phyloP scores from a whole-genome alignment of 35 echinoderm and acorn worm species.

The Heliocidaris tuberculata region DNA sequence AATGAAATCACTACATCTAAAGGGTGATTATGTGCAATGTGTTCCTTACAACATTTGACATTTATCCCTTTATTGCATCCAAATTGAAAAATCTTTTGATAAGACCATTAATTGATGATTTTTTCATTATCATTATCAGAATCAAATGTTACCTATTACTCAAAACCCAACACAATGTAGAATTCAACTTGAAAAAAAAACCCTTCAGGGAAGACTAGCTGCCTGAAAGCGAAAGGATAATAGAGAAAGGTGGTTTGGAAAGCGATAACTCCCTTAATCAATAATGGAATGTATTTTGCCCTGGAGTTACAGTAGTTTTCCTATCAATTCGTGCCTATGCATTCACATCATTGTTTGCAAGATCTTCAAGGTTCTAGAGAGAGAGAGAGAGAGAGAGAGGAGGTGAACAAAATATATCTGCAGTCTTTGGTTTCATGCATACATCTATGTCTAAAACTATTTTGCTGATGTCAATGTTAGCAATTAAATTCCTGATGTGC shows the following conservation, averaged over 20 bases:
- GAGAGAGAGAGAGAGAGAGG: background rate
- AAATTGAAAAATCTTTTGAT: too few species aligned
- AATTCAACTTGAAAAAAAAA: background rate
- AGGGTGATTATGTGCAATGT: too few species aligned
- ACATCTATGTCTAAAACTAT: too few species aligned
- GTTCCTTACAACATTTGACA: too few species aligned
- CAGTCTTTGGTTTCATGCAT: too few species aligned
- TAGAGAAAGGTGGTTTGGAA: background rate
- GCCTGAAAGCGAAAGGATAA: background rate
- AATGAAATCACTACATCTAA: too few species aligned
- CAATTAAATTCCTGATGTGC: too few species aligned
- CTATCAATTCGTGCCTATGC: background rate
- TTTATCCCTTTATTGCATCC: too few species aligned
- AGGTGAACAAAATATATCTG: background rate
- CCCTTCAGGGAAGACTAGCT: background rate
- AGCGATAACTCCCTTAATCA: conserved; percentile 1
- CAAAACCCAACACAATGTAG: background rate
- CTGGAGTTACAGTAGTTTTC: background rate
- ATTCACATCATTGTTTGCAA: background rate
- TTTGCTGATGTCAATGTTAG: too few species aligned
- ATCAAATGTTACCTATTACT: too few species aligned
- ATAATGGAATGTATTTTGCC: conserved; percentile 5
- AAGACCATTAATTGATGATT: too few species aligned
- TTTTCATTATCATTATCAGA: too few species aligned
- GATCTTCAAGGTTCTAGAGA: background rate